Percentiles rank a stretch among this genome's conserved stretches.
These are phyloP conservation scores for Sebastiscus tertius DNA, from an alignment of 2,797 vertebrate genomes.

Conservation along the genomic window DNA sequence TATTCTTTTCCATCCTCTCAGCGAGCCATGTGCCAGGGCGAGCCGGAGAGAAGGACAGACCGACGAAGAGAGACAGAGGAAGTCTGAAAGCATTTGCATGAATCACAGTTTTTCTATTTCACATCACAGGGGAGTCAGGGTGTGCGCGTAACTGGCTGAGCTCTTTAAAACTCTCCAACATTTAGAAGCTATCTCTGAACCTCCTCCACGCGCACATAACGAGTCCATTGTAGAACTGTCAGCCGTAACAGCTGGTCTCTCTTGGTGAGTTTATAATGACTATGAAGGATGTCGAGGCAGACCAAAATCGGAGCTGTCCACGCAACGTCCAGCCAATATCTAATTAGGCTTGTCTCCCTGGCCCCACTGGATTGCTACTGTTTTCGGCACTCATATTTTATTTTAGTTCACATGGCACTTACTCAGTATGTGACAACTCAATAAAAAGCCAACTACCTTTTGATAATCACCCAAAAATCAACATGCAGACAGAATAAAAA, in stretches of 20 bases:
- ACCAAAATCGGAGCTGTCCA: constrained; percentile 41
- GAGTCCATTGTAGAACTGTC: constrained; percentile 46
- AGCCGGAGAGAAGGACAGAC: not conserved
- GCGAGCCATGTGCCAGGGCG: constrained; percentile 8
- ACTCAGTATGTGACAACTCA: not conserved
- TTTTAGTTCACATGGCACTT: constrained; percentile 3
- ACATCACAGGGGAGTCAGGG: constrained; percentile 47
- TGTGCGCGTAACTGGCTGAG: constrained; percentile 11
- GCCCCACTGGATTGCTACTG: constrained; percentile 27
- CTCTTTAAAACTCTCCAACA: constrained; percentile 45
- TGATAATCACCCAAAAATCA: not conserved
- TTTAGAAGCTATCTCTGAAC: constrained; percentile 37
- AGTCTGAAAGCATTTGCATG: constrained; percentile 47
- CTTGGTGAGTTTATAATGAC: constrained; percentile 61
- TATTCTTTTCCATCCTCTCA: constrained; percentile 42
- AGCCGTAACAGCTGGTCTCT: constrained; percentile 49
- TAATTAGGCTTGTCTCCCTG: constrained; percentile 45
- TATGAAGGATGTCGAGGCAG: constrained; percentile 53
- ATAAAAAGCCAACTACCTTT: not conserved
- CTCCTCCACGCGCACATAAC: constrained; percentile 11
- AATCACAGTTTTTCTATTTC: constrained; percentile 58
- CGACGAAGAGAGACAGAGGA: not conserved
- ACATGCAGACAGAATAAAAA: not conserved
- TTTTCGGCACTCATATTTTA: constrained; percentile 11
- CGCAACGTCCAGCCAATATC: constrained; percentile 40